These are phyloP conservation scores for Venusia cambrica DNA, from an alignment of 2,888 invertebrate genomes.

Conservation along the genomic window DNA sequence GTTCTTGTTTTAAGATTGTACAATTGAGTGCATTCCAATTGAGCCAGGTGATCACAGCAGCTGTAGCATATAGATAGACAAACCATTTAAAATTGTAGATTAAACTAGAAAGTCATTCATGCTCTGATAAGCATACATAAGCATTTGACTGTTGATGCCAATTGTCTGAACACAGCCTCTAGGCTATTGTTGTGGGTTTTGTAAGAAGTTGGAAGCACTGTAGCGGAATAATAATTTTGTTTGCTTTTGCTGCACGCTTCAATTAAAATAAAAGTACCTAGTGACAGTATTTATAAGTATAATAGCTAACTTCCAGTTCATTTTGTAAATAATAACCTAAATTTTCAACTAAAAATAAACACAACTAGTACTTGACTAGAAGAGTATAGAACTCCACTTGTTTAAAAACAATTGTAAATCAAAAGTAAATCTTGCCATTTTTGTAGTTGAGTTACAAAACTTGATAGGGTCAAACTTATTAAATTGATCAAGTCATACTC, in stretches of 20 bases:
- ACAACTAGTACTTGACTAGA: no score
- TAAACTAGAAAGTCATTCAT: slow-evolving; percentile 79
- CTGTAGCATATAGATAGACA: slow-evolving; percentile 21
- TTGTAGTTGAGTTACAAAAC: no score
- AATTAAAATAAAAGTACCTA: no score
- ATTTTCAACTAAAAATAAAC: no score
- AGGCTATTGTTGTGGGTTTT: slow-evolving; percentile 68
- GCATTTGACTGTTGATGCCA: slow-evolving; percentile 60
- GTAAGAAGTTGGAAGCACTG: slow-evolving; percentile 57
- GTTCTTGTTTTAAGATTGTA: slow-evolving; percentile 18
- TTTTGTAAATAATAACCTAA: no score
- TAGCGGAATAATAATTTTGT: slow-evolving; percentile 45
- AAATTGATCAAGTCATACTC: no score
- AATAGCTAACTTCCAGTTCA: no score
- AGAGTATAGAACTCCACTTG: no score
- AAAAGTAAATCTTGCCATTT: no score
- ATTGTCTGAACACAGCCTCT: slow-evolving; percentile 67
- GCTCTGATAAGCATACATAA: slow-evolving; percentile 74
- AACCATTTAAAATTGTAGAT: slow-evolving; percentile 39
- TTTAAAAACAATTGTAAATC: no score
- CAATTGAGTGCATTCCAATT: neutral
- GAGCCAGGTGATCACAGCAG: slow-evolving; percentile 8
- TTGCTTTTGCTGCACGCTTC: slow-evolving; percentile 5
- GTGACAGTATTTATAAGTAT: no score
- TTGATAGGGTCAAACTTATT: no score